These are phyloP conservation scores for Daphoenositta chrysoptera DNA, from an alignment of 2,113 vertebrate genomes.

Conservation along the genomic window DNA sequence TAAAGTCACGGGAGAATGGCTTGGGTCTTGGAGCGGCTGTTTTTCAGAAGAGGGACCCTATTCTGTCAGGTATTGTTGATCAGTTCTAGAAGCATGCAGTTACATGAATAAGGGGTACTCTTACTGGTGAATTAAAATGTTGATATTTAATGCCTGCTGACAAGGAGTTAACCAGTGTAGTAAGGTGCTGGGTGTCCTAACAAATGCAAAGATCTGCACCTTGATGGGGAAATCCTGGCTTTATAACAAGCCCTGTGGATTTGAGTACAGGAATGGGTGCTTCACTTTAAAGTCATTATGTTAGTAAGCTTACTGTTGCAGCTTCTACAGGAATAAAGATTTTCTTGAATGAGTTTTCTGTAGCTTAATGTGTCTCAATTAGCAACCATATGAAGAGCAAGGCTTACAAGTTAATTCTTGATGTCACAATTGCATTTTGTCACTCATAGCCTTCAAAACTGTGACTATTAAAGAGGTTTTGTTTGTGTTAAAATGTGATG, in stretches of 20 bases:
- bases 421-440: neutral
- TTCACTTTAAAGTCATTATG: neutral
- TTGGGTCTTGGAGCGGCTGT: conserved; percentile 88
- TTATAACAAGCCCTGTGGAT: neutral
- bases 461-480: neutral
- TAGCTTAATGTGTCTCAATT: neutral
- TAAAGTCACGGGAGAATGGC: conserved; percentile 88
- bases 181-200: neutral
- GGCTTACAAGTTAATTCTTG: neutral
- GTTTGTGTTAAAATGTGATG: neutral
- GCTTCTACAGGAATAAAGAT: neutral
- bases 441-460: neutral
- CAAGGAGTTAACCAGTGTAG: neutral
- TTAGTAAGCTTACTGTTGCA: neutral
- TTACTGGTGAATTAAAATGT: neutral
- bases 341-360: neutral
- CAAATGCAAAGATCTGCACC: neutral
- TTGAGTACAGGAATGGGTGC: neutral
- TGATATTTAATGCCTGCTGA: neutral
- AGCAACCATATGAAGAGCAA: neutral
- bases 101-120: neutral
- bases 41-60: conserved; percentile 90
- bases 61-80: conserved; percentile 81
- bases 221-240: neutral
- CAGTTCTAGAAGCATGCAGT: neutral